Conservation (phyloP, 1,140 invertebrate genomes). For the Prorops nasuta region DNA sequence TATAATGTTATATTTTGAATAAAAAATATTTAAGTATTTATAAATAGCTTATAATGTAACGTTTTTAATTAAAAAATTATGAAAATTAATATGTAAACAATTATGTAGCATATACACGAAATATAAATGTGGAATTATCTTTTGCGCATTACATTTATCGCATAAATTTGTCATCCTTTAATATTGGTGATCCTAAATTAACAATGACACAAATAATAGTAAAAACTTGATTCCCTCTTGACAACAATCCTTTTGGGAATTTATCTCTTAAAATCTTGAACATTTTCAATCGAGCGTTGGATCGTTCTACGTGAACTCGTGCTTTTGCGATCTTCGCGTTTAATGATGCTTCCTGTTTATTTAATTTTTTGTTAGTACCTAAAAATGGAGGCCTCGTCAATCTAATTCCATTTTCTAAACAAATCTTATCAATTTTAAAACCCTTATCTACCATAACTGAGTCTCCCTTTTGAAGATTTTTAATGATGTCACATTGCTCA, state of each 20-base stretch:
- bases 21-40: too few relatives aligned
- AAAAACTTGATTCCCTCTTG: constrained; percentile 4
- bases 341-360: constrained; percentile 4
- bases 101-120: too few relatives aligned
- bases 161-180: constrained; percentile 7
- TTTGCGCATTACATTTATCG: too few relatives aligned
- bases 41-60: too few relatives aligned
- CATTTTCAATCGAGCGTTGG: constrained; percentile 8
- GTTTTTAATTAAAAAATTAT: too few relatives aligned
- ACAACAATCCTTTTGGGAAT: constrained; percentile 1
- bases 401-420: constrained; percentile 5
- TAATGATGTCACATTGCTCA: neutral
- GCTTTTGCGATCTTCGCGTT: constrained; percentile 7
- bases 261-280: constrained; percentile 5
- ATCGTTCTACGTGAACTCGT: constrained; percentile 9
- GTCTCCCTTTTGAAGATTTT: neutral
- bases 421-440: constrained; percentile 5
- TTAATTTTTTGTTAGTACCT: constrained; percentile 2
- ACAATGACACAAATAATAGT: constrained; percentile 5
- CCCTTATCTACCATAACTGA: constrained; percentile 8
- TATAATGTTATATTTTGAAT: too few relatives aligned
- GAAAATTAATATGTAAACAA: too few relatives aligned
- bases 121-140: too few relatives aligned
- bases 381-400: constrained; percentile 1
- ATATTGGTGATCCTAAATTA: constrained; percentile 11